Base-by-base conservation (phyloP, 2,888 invertebrate species). In the Caenorhabditis sp. region DNA sequence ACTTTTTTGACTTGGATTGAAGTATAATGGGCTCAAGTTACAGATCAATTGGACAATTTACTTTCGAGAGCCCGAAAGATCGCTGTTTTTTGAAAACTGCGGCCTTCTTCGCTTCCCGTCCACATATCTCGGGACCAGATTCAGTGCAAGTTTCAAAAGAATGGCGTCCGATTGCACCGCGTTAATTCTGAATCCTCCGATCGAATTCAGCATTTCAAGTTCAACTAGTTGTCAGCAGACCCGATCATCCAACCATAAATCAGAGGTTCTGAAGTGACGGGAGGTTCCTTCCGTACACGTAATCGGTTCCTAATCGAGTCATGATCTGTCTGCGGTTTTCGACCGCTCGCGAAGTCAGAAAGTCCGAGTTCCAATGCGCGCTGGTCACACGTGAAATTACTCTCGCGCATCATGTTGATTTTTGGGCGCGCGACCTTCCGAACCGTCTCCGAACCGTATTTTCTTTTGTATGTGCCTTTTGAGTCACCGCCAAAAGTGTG, bases 261-360 rank as follows among this genome's bases (percentile, higher is more conserved):
- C 68, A 68, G n/a, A 59, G 30, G 30, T 32, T 52, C 22, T 24
- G 20, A 30, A 66, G 35, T 50, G 41, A 41, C 48, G 50, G 41
- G 56, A 32, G 50, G 30, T 43, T 35, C 22, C 32, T 24, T 26
- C 37, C 39, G 48, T 30, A 50, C 50, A 59, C 68, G 68, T 59
- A 58, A 68, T 58, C 58, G 68, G 68, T 68, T 68, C 52, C 50
- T 68, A 35, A 35, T 45, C 39, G 27, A 58, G 41, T 50, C 20
- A 37, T 43, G 45, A 43, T 55, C 35, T n/a, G n/a, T n/a, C n/a
- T n/a, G n/a, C n/a, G n/a, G n/a, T n/a, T n/a, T 53, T 30, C 30
- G 35, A 53, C 27, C 55, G 46, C 35, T 15, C 45, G n/a, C n/a
- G n/a, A n/a, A n/a, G n/a, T n/a, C n/a, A n/a, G 37, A 55, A 65